Conservation (phyloP, 2,888 invertebrate species). For the Cephus runcator region DNA sequence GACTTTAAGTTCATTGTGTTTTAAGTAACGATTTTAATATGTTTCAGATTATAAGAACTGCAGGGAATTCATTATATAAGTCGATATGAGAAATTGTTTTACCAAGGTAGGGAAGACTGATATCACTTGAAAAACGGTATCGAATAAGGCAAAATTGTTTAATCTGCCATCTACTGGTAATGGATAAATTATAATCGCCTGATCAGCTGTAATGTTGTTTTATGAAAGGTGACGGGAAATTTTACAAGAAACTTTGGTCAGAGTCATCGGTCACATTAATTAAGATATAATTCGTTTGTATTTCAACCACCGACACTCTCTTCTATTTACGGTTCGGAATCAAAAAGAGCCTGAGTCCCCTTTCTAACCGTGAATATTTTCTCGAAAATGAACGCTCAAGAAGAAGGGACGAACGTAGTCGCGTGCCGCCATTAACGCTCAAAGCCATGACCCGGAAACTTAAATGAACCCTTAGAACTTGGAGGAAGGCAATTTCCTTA, state of each 20-base stretch:
- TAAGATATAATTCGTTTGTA: no score
- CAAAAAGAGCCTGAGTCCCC: neutral
- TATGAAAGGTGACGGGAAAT: no score
- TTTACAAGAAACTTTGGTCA: no score
- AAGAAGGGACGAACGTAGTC: neutral
- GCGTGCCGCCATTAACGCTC: slow-evolving; percentile 19
- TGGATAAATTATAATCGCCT: no score
- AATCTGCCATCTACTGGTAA: no score
- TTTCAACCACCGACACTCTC: no score
- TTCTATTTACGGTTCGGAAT: neutral
- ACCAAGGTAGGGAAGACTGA: neutral
- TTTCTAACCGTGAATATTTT: neutral
- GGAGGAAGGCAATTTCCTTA: slow-evolving; percentile 37
- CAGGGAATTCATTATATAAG: neutral
- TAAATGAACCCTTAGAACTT: slow-evolving; percentile 47
- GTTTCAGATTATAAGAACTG: neutral
- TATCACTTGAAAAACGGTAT: no score
- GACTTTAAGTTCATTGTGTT: neutral
- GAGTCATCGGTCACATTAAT: no score
- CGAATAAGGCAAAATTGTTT: no score
- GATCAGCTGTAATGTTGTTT: no score
- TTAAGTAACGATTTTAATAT: neutral
- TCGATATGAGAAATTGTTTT: neutral
- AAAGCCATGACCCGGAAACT: slow-evolving; percentile 47
- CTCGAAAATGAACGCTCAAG: neutral